A percentile compares a stretch with the other conserved stretches of the same genome.
phyloP scores from a whole-genome alignment of 2,888 invertebrate species.

The Watsonalla binaria region DNA sequence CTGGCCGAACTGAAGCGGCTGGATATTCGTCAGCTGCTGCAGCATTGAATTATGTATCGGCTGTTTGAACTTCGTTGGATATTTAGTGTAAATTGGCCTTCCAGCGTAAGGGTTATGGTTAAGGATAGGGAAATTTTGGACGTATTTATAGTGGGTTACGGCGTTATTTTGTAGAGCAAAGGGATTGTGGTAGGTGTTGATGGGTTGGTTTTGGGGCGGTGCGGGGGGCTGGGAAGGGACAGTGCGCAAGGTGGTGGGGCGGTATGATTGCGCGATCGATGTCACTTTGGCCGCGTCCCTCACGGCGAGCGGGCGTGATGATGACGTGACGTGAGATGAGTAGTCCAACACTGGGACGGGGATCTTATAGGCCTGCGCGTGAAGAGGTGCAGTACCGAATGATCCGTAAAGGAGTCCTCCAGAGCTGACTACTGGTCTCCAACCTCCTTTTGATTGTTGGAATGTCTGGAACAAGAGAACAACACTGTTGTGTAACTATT shows the following conservation, averaged over 20 bases:
- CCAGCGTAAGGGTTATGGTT: slow-evolving; percentile 59
- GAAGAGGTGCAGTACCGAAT: slow-evolving; percentile 52
- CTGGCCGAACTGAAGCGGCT: slow-evolving; percentile 61
- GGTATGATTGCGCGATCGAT: slow-evolving; percentile 69
- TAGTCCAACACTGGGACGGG: slow-evolving; percentile 53
- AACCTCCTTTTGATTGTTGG: slow-evolving; percentile 78
- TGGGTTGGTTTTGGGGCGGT: slow-evolving; percentile 58
- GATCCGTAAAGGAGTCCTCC: slow-evolving; percentile 56
- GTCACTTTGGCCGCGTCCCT: slow-evolving; percentile 67
- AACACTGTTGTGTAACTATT: background rate
- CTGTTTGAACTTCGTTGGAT: slow-evolving; percentile 57
- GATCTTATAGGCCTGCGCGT: slow-evolving; percentile 59
- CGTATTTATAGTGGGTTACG: slow-evolving; percentile 56
- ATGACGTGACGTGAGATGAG: slow-evolving; percentile 27
- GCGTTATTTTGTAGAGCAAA: slow-evolving; percentile 56
- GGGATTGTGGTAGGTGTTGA: slow-evolving; percentile 68
- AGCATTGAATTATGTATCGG: slow-evolving; percentile 48
- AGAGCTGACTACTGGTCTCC: slow-evolving; percentile 79
- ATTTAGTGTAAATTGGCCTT: slow-evolving; percentile 56
- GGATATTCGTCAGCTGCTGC: slow-evolving; percentile 60
- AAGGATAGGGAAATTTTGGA: slow-evolving; percentile 63
- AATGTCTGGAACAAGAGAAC: slow-evolving; percentile 50
- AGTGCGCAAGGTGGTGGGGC: slow-evolving; percentile 61
- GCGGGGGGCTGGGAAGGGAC: slow-evolving; percentile 42
- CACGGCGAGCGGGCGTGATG: slow-evolving; percentile 55